Percentiles rank a stretch among this genome's conserved stretches.
phyloP scores from a whole-genome alignment of 2,113 vertebrate species.

The Sprattus sprattus region DNA sequence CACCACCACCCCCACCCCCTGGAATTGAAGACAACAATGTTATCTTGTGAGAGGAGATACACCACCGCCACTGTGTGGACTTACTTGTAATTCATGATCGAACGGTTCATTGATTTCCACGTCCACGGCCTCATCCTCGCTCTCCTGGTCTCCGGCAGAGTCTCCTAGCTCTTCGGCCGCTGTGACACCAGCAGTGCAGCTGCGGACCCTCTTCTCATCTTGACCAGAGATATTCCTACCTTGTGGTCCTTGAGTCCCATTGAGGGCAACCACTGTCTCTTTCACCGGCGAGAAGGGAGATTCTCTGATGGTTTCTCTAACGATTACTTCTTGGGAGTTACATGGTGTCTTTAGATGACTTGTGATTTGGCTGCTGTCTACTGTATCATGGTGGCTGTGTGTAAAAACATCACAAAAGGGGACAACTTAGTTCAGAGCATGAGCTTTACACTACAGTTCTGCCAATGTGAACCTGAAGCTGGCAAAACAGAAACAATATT shows the following conservation, averaged over 20 bases:
- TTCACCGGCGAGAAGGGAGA: not conserved
- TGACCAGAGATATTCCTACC: not conserved
- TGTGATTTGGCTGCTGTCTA: not conserved
- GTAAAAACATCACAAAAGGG: not conserved
- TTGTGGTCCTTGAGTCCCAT: not conserved
- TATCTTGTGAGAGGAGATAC: constrained; percentile 69
- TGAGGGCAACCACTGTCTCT: not conserved
- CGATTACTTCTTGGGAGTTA: not conserved
- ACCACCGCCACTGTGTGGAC: constrained; percentile 49
- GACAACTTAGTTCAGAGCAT: not conserved
- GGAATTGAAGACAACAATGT: constrained; percentile 63
- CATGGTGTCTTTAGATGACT: no score
- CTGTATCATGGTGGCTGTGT: not conserved
- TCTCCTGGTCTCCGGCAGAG: constrained; percentile 71
- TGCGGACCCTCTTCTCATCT: not conserved
- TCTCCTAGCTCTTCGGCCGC: constrained; percentile 62
- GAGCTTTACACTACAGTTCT: not conserved
- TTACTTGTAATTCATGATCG: constrained; percentile 85
- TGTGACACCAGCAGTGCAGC: not conserved
- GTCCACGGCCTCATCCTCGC: constrained; percentile 77
- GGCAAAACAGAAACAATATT: constrained; percentile 6
- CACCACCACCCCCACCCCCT: constrained; percentile 61
- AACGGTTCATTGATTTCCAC: constrained; percentile 83
- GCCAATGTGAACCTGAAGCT: not conserved
- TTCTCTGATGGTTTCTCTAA: not conserved